Evolutionary conservation across 2,113 vertebrate genomes (phyloP), one percentile per base, ranked within the genome.

Genomic region (Archilochus colubris): DNA sequence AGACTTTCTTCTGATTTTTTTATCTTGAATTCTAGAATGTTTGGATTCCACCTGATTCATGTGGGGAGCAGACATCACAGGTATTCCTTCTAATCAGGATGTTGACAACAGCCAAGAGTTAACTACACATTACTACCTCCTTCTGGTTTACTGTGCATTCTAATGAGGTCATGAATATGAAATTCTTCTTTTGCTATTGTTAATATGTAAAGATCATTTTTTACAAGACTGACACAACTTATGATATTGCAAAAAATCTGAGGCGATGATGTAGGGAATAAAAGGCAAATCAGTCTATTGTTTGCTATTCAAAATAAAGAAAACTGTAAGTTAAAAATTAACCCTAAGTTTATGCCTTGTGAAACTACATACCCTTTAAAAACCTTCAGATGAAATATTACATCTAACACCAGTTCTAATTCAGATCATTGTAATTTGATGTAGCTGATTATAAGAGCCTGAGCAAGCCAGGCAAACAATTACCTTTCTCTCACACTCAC

Each of bases 251-350:
- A 77, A 50, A 76, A 69, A 36, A 11, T 17, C 7, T 21, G 40
- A 82, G 23, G 46, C 5, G 3, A 59, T 44, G 12, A 1, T 18
- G 1, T 16, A 86, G 12, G 8, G 14, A 81, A 67, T 46, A 66
- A 80, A 84, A 89, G 5, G 6, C 14, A 59, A 31, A 23, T 7
- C 4, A 55, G 2, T 36, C 19, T 28, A 36, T 33, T 0, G 0
- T 44, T 63, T 61, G 25, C 61, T 78, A 67, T 55, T 55, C 67
- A 67, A 92, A 92, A 48, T 33, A 78, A 55, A 55, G 36, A 61
- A 76, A 86, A 36, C 0, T 38, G 33, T 85, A 62, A 1, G 27
- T 54, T 74, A n/a, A 80, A 88, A 74, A 77, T 27, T 44, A 44
- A 31, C 24, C 77, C 19, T n/a, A 91, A 81, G 12, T 0, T 91